Base-by-base conservation (phyloP, 2,888 invertebrate species). In the Anoplius nigerrimus region DNA sequence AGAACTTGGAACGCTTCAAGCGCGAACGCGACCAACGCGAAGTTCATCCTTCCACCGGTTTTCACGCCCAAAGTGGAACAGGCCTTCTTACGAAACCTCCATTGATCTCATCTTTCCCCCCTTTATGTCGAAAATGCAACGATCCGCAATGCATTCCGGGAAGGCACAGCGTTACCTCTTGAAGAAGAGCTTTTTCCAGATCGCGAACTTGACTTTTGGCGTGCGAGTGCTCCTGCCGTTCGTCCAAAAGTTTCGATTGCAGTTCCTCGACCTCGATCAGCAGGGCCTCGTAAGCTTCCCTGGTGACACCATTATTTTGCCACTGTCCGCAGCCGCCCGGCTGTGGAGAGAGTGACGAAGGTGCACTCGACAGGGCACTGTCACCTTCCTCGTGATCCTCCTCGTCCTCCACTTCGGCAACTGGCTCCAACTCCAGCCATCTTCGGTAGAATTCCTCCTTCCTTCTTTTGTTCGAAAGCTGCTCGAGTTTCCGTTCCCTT, bases 261-360 rank as follows among this genome's bases (percentile, higher is more conserved):
- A 85, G 53, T 62, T 86, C 84, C 48, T 86, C 86, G 46, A 84
- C 64, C 66, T 85, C 84, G 3, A 86, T 55, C 0, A 87, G 75
- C 16, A 89, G 86, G 70, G 89, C 89, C 74, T 91, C 90, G 66
- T 86, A 86, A 2, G 84, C 84, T 62, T 86, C 86, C 51, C 83
- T 79, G 34, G 82, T 84, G 21, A 86, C 79, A 3, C 80, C 81
- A 21, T 76, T 82, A 8, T 74, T 71, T 48, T 80, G 79, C 76
- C 78, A 82, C 24, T 73, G 76, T 16, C 79, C 78, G 21, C 79
- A 83, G 24, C 78, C 79, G 20, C 82, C 83, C 3, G 93, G 93
- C 85, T 93, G 93, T 63, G 93, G 93, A 78, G 93, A 93, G 80
- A 93, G 91, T 59, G 93, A 93, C 72, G 93, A 91, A 66, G 93